Evolutionary conservation across 2,888 invertebrate genomes (phyloP).

Genomic region (Siphlonurus alternatus): DNA sequence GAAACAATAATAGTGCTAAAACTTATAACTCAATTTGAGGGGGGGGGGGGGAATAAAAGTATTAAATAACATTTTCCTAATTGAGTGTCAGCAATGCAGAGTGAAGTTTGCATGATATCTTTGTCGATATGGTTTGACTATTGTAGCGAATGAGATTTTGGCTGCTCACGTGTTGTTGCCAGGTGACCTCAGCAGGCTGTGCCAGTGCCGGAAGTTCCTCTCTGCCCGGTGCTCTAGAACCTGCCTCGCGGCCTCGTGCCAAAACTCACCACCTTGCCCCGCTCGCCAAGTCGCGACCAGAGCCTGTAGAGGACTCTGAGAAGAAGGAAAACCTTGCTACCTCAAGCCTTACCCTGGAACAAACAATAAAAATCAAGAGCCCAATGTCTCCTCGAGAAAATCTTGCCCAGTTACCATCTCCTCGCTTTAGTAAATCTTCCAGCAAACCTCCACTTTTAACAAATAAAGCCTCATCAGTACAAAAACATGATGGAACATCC

Average conservation of each 20-base stretch:
- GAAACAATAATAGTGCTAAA: too few relatives aligned
- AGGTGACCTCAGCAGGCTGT: background rate
- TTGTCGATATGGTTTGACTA: too few relatives aligned
- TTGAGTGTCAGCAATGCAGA: too few relatives aligned
- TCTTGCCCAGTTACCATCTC: background rate
- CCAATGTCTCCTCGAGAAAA: constrained; percentile 1
- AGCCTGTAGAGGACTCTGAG: background rate
- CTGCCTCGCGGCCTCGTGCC: background rate
- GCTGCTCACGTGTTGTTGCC: background rate
- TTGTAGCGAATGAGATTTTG: background rate
- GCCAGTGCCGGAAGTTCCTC: background rate
- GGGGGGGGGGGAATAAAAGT: too few relatives aligned
- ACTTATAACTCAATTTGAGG: too few relatives aligned
- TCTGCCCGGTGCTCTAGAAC: background rate
- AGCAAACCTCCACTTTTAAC: background rate
- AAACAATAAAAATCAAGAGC: background rate
- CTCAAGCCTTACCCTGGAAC: background rate
- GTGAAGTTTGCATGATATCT: too few relatives aligned
- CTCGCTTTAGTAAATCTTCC: background rate
- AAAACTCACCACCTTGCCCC: background rate
- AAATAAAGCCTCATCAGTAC: background rate
- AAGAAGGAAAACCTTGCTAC: background rate
- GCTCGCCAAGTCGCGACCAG: background rate
- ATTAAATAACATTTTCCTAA: too few relatives aligned
- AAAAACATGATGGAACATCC: background rate